Conservation (phyloP, 2,797 vertebrate genomes). For the Florisuga fusca region DNA sequence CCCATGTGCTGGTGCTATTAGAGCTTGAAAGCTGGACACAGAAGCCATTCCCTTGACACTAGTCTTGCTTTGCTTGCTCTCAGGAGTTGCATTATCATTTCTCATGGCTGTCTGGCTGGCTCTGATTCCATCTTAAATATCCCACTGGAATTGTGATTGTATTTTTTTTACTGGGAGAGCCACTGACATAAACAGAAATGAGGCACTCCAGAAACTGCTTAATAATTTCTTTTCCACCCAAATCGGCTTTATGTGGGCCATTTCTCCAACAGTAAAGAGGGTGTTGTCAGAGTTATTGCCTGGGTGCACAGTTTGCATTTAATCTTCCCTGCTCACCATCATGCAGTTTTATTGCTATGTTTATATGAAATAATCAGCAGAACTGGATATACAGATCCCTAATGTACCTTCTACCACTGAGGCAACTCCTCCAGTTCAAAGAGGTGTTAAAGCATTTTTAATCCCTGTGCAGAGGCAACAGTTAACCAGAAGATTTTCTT, state of each 20-base stretch:
- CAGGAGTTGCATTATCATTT: background rate
- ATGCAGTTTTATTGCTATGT: background rate
- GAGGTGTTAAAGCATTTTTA: background rate
- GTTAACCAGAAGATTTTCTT: background rate
- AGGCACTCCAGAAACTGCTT: background rate
- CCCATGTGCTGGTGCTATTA: background rate
- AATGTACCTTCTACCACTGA: background rate
- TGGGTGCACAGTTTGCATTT: background rate
- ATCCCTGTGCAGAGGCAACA: accelerated
- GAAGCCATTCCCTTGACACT: background rate
- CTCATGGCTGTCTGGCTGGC: background rate
- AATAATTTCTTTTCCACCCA: background rate
- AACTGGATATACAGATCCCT: background rate
- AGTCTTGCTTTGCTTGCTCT: background rate
- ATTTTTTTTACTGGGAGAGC: background rate
- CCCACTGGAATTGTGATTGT: background rate
- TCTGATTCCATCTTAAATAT: background rate
- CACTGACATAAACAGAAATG: background rate
- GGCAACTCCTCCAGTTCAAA: background rate
- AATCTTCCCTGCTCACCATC: background rate
- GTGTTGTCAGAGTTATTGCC: background rate
- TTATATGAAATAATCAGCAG: background rate
- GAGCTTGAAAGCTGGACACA: background rate
- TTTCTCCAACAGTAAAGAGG: background rate
- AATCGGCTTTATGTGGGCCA: background rate